phyloP scores from a whole-genome alignment of 2,888 invertebrate genomes.

The Cantharis rustica region DNA sequence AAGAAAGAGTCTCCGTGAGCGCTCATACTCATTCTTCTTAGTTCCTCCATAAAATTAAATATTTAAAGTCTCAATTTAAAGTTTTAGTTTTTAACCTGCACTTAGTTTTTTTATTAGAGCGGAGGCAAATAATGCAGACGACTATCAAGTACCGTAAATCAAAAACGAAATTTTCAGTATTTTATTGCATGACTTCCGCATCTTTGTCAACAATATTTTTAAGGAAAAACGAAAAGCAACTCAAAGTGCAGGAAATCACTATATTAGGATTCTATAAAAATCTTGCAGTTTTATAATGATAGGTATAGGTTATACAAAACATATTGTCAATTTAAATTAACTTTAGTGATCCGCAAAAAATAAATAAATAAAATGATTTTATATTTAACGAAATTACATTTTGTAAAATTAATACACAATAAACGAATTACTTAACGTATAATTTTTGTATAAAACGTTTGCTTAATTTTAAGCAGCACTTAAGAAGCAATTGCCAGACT shows the following conservation, averaged over 20 bases:
- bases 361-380: not conserved
- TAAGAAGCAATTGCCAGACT: not conserved
- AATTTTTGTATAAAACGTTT: not conserved
- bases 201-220: not conserved
- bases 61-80: not conserved
- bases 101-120: not conserved
- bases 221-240: not conserved
- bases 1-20: not conserved
- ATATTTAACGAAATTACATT: not conserved
- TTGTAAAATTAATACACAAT: not conserved
- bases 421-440: not conserved
- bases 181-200: not conserved
- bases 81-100: not conserved
- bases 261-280: not conserved
- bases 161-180: not conserved
- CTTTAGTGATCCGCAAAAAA: not conserved
- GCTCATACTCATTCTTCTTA: not conserved
- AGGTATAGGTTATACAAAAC: too few species aligned
- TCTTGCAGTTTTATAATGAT: not conserved
- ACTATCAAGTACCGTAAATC: not conserved
- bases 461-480: not conserved
- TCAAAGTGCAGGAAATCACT: not conserved
- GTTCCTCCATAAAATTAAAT: not conserved
- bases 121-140: not conserved
- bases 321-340: too few species aligned